Evolutionary conservation across 2,113 vertebrate species (phyloP), one percentile per base, ranked within the genome.

Genomic region (Plecturocebus donacophilus): DNA sequence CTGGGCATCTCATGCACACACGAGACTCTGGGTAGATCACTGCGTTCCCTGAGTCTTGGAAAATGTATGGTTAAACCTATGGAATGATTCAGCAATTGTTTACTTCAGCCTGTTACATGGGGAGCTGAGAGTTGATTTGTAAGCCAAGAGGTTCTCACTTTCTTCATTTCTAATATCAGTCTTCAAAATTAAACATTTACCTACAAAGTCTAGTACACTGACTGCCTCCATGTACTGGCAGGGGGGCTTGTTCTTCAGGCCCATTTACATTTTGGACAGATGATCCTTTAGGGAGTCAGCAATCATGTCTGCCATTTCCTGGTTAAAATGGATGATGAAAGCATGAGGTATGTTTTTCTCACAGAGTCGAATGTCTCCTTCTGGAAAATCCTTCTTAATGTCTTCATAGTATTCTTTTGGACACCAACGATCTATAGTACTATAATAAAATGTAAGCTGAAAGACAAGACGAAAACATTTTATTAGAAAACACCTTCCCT

Each of bases 391-490:
- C 98, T 97, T 98, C 97, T 99, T 99, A 90, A 99, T 99, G 96
- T 99, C 99, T 21, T 99, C 98, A 7, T 99, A 99, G 97, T 99
- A 99, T 52, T 98, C 95, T 61, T 98, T 97, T 2, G 99, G 99
- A 90, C 99, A 99, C 99, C 99, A 99, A 81, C 85, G 86, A 97
- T 99, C 99, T 64, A 87, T 92, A 2, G 98, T 97, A 45, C 99
- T 99, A 25, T 99, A 99, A 96, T 99, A 99, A 98, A 99, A 99
- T 70, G 99, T 99, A 23, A 99, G 99, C 99, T 99, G 94, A 70
- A 98, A 99, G 93, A 64, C 52, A 98, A 96, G 17, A 96, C 54
- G 35, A 25, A 94, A 95, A 93, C 13, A 11, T 27, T 92, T 81
- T 42, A 38, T 97, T 71, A 97, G 93, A 88, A 95, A n/a, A 35